Base-by-base conservation (phyloP, 2,113 vertebrate genomes). In the Elanoides forficatus region DNA sequence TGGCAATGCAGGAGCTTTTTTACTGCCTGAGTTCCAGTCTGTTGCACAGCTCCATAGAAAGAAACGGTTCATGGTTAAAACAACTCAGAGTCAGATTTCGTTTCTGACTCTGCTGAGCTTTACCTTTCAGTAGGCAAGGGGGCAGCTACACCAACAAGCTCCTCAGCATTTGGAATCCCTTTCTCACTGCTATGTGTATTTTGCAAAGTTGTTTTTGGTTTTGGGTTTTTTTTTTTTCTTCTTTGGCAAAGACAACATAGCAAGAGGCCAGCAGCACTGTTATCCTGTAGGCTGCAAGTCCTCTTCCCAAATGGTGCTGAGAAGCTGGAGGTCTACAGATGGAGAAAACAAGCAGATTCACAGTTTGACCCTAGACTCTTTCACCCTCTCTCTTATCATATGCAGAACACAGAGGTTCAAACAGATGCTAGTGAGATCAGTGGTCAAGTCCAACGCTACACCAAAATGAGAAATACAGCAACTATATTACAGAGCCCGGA, bases 1-100 rank as follows among this genome's bases (percentile, higher is more conserved):
- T 96, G 95, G 96, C 88, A 96, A 76, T 2, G 2, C 78, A 74
- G 65, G 87, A n/a, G 3, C 22, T 45, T 82, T 97, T 95, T 94
- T 94, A 93, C 81, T 85, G 81, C 90, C 60, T 15, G 40, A 71
- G 88, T 97, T 94, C 90, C 94, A 96, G 81, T 90, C 92, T 87
- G 65, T 71, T 96, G 71, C 95, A 76, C n/a, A 68, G 66, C 81
- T 92, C 85, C 52, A 13, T 2, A 94, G 94, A 97, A 97, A 87
- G 90, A 78, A 96, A 93, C 4, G 7, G 55, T 85, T 95, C 81
- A 93, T 90, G 85, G 78, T 79, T 96, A 82, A 75, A 97, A 94
- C 74, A 91, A 75, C 92, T 47, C 26, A 66, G 92, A 89, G 72
- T 94, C 94, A 81, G 68, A 82, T 94, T 97, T 93, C 22, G 0